Conservation (phyloP, 2,888 invertebrate species). For the Apantesis nais region DNA sequence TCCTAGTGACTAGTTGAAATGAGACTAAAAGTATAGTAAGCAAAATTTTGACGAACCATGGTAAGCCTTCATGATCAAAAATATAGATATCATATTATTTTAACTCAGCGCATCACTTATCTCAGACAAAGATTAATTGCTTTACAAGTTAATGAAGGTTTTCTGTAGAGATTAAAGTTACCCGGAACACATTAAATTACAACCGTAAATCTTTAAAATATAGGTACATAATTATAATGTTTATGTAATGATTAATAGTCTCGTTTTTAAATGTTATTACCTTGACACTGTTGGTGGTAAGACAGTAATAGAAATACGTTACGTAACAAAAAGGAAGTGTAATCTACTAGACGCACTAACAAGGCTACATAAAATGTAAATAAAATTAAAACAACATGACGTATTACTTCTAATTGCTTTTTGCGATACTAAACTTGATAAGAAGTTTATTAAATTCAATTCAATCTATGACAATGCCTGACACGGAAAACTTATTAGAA, state of each 20-base stretch:
- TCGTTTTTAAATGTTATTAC: background rate
- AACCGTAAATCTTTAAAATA: background rate
- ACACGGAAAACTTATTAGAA: too few species aligned
- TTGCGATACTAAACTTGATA: background rate
- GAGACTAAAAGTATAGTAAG: too few species aligned
- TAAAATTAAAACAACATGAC: background rate
- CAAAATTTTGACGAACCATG: too few species aligned
- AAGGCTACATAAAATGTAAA: background rate
- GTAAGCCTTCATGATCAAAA: too few species aligned
- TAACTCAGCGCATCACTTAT: too few species aligned
- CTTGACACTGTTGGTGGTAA: background rate
- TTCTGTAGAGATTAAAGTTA: background rate
- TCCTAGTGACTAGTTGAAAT: too few species aligned
- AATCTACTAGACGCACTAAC: background rate
- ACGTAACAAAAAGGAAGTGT: background rate
- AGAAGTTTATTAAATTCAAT: conserved; percentile 4
- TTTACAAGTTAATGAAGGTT: too few species aligned
- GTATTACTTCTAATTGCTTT: conserved; percentile 3
- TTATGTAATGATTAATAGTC: background rate
- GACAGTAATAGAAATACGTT: background rate
- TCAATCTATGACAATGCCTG: background rate
- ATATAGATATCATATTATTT: too few species aligned
- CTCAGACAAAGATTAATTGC: too few species aligned
- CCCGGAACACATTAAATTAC: background rate
- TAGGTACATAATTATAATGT: background rate